Evolutionary conservation across 2,797 vertebrate genomes (phyloP).

Genomic region (Sorex maritimensis): DNA sequence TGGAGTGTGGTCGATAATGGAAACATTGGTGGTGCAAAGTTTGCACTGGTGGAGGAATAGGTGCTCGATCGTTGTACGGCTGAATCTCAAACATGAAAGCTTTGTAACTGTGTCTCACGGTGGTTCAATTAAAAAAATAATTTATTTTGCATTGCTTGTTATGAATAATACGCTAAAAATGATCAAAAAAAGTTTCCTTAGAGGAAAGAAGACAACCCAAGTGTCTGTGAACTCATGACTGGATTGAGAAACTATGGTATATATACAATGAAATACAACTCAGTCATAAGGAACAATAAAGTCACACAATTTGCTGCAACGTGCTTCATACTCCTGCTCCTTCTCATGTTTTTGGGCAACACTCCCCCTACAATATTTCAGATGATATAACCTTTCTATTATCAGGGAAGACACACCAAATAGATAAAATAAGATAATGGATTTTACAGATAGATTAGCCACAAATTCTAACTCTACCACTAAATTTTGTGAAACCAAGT

Average conservation of each 20-base stretch:
- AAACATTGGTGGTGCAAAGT: no score
- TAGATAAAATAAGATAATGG: neutral
- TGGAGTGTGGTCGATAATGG: no score
- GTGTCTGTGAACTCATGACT: constrained; percentile 4
- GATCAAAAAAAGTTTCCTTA: no score
- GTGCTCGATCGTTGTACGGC: no score
- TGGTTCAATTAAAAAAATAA: no score
- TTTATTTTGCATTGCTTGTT: no score
- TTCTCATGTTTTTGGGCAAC: neutral
- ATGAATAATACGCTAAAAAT: no score
- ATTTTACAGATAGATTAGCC: neutral
- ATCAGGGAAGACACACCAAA: neutral
- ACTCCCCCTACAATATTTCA: neutral
- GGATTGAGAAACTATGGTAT: neutral
- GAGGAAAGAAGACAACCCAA: no score
- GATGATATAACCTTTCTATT: neutral
- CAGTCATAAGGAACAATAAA: no score
- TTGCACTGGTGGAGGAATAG: no score
- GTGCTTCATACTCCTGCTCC: neutral
- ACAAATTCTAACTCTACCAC: constrained; percentile 12
- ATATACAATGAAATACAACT: neutral
- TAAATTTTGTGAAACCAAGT: neutral
- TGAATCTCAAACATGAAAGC: no score
- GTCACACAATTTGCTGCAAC: neutral
- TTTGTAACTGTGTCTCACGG: no score